These are phyloP conservation scores for Drosophila bipectinata DNA, from an alignment of 1,140 invertebrate species.

Conservation along the genomic window DNA sequence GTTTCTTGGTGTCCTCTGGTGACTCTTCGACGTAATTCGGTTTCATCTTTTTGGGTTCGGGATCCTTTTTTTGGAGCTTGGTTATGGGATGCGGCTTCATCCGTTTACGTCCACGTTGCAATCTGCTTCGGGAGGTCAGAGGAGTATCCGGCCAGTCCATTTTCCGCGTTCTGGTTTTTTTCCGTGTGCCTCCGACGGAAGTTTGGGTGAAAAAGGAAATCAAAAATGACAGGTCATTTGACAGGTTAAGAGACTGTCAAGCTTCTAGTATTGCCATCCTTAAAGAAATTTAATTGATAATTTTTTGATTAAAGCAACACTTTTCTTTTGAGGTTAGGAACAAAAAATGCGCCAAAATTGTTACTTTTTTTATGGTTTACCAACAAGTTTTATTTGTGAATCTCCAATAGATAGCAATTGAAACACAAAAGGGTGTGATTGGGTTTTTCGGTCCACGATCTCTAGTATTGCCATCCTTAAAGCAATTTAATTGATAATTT, in stretches of 20 bases:
- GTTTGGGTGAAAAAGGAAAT: too few species aligned
- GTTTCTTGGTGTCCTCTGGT: not conserved
- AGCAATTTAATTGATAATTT: too few species aligned
- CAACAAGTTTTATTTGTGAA: too few species aligned
- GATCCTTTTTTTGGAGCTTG: not conserved
- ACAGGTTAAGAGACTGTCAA: too few species aligned
- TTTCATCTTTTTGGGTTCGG: not conserved
- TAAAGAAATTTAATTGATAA: too few species aligned
- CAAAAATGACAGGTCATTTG: too few species aligned
- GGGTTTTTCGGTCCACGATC: too few species aligned
- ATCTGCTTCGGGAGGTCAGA: not conserved
- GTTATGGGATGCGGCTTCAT: not conserved
- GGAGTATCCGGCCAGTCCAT: not conserved
- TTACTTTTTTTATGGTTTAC: too few species aligned
- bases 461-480: not conserved
- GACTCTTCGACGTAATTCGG: not conserved
- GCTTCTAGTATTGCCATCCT: not conserved
- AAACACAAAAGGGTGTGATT: too few species aligned
- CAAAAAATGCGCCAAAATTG: too few species aligned
- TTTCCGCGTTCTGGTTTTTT: not conserved
- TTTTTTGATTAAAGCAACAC: too few species aligned
- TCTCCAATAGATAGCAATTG: too few species aligned
- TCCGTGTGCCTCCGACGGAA: not conserved
- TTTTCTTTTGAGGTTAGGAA: not conserved
- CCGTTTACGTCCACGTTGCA: not conserved